Base-by-base conservation (phyloP, 2,113 vertebrate genomes). In the Oncorhynchus gorbuscha region DNA sequence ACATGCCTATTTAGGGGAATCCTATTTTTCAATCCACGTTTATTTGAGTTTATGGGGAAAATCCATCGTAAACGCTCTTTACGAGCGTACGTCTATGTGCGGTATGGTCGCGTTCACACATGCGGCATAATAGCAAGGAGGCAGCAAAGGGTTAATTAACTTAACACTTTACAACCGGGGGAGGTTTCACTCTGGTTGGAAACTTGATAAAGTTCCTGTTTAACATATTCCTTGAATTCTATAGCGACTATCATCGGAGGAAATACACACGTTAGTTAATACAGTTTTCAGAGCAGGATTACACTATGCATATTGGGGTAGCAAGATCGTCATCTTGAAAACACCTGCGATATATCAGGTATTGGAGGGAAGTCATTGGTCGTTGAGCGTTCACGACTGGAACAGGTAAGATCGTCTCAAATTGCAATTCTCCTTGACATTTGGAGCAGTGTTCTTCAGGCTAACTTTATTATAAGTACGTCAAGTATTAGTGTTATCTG, bases 181-280 rank as follows among this genome's bases (percentile, higher is more conserved):
- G 59, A 77, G 80, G 69, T 39, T 73, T 26, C 69, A 16, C 58
- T 55, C 0, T 76, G 80, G 26, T 75, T 73, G 73, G 75, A 84
- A 68, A 80, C 72, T 85, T 71, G 24, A 64, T 85, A 82, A 92
- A 90, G 86, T 92, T 91, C 73, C 80, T 79, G 73, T 72, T 14
- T 82, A 75, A 66, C 62, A 32, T 68, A 62, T 72, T 45, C 39
- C 49, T 28, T 59, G 45, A 24, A 65, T 68, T 67, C 18, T 51
- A 75, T 30, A 35, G 12, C 68, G 13, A 3, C 13, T 16, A n/a
- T 5, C 16, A 20, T 20, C 66, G 14, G 35, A 18, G 12, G 13
- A 35, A 66, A 8, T 13, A 51, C 22, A 49, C 20, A 3, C 9
- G 58, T 28, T 26, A 49, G 64, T 48, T 39, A 8, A 48, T 4